Evolutionary conservation across 2,888 invertebrate species (phyloP), one percentile per base, ranked within the genome.

Genomic region (Tenthredo notha): DNA sequence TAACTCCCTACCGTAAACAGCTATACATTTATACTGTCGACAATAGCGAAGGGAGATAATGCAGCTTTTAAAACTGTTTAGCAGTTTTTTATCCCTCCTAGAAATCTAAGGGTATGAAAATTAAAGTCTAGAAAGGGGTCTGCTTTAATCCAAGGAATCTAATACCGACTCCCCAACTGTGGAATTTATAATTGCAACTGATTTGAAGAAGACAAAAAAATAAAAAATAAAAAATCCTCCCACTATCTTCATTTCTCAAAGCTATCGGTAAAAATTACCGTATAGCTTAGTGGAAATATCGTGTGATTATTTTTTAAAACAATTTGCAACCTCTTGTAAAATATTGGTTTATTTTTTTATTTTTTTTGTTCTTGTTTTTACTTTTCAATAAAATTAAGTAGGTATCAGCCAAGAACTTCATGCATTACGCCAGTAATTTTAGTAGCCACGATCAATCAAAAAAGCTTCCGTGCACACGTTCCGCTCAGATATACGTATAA

Each of bases 11-110:
- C 37, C 37, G 37, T 15, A 61, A 25, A 29, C 18, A 37, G 29
- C 70, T 37, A 18, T 37, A 33, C 70, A 37, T 33, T 37, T 61
- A 21, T 61, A 61, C 21, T 37, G 15, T 15, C 21, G n/a, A 43
- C 21, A 74, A 74, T 74, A 29, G 72, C 21, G 72, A 43, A 74
- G 72, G 43, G 43, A 74, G 72, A 74, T 74, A 43, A 74, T 74
- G 43, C 72, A 43, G 72, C 72, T 74, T 74, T 43, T 21, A 43
- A 43, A 74, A 74, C 40, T 74, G 43, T 43, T 72, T 25, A 74
- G 72, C 72, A 74, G 72, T 74, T 74, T 43, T 25, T 43, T 43
- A 74, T 74, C 40, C 18, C 70, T 37, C n/a, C 18, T 47, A 18
- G 15, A 77, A 33, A 77, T 33, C 29, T 29, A n/a, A 54, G 29